Conservation (phyloP, 2,113 vertebrate genomes). For the Plecotus auritus region DNA sequence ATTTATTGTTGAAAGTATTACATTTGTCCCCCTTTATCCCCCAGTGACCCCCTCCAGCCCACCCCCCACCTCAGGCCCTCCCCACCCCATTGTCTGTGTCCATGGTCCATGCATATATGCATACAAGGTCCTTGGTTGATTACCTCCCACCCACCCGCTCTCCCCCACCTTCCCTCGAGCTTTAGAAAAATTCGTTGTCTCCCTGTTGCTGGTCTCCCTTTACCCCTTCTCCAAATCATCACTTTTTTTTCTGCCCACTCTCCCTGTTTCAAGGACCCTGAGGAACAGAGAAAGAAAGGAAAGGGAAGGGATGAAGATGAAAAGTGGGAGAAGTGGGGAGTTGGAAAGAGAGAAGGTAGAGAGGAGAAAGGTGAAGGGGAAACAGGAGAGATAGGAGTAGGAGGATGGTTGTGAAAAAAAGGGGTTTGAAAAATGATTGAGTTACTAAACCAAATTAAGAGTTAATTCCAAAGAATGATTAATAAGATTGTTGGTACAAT, state of each 20-base stretch:
- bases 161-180: no score
- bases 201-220: not conserved
- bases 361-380: not conserved
- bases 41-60: no score
- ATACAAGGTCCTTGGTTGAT: no score
- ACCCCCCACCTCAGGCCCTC: no score
- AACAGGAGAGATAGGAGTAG: not conserved
- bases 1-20: no score
- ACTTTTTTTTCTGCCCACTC: not conserved
- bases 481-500: not conserved
- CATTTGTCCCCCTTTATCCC: no score
- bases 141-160: no score
- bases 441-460: not conserved
- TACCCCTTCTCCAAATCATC: not conserved
- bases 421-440: not conserved
- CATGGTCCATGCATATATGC: no score
- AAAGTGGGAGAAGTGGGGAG: not conserved
- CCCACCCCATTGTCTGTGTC: no score
- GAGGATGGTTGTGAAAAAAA: not conserved
- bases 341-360: not conserved
- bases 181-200: not conserved
- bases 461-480: not conserved
- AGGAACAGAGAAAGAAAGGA: not conserved
- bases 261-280: not conserved
- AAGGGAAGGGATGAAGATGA: not conserved